Base-by-base conservation (phyloP, 2,797 vertebrate species). In the Rallus crepitans region DNA sequence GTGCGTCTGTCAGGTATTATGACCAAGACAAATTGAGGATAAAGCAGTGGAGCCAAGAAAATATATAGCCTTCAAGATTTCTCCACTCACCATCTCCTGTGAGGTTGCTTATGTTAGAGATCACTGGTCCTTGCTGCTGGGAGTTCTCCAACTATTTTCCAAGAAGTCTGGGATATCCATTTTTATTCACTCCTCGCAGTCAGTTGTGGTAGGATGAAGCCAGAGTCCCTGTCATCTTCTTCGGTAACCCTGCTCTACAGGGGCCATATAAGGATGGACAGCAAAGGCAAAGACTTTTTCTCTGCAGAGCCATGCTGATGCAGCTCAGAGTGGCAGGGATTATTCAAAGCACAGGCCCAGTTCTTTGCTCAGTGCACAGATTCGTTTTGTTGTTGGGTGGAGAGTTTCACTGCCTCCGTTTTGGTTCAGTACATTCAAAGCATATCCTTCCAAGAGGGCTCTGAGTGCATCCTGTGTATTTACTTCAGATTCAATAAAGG, bases 401-500 rank as follows among this genome's bases (percentile, higher is more conserved):
- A 9, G 16, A 64, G 40, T 53, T 86, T 73, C 69, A 33, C 85
- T 71, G 70, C 50, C 77, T 89, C 71, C 61, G 48, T 83, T 94
- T 94, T 85, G 70, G 73, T 92, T 96, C 79, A 77, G 52, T 53
- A 70, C 33, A 92, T 89, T 87, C 80, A 90, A 83, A 96, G 53
- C 53, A 28, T 71, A 73, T 94, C 89, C 94, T 93, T 93, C 91
- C 89, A 91, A 91, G 72, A 93, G 90, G 82, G 81, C 76, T 95
- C 61, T 91, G 94, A 97, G 91, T 96, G 92, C 77, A 89, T 97
- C 85, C 87, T 96, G 83, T 91, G 76, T 94, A 95, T 95, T 94
- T 93, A 89, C 96, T 97, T 97, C 91, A 83, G 92, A 95, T 93
- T 94, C 96, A 96, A 82, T 93, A 91, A 97, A 94, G 92, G 87